phyloP scores from a whole-genome alignment of 2,113 vertebrate species.

The Ptychochromis oligacanthus region DNA sequence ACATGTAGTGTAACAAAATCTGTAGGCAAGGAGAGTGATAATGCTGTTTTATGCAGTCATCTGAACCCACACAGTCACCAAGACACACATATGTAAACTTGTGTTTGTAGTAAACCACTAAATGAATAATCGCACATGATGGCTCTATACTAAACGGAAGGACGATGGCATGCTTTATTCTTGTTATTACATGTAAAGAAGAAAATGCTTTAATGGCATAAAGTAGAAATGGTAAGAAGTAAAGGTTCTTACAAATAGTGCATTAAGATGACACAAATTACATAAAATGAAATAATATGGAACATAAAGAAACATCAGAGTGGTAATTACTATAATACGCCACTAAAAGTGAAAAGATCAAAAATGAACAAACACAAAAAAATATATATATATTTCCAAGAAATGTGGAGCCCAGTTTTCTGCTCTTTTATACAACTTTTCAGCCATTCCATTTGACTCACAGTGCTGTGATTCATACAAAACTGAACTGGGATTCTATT shows the following conservation, averaged over 20 bases:
- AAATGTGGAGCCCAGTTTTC: background rate
- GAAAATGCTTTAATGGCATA: background rate
- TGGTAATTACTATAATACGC: background rate
- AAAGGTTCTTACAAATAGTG: background rate
- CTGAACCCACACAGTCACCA: constrained; percentile 4
- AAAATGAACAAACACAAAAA: background rate
- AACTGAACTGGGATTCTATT: constrained; percentile 51
- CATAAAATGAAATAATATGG: background rate
- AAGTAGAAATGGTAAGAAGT: background rate
- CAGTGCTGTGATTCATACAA: constrained; percentile 39
- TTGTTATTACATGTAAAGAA: background rate
- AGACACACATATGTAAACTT: background rate
- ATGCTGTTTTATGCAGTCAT: constrained; percentile 8
- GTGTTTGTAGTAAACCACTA: background rate
- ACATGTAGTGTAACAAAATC: background rate
- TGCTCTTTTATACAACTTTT: background rate
- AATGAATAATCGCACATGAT: background rate
- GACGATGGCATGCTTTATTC: constrained; percentile 16
- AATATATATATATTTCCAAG: background rate
- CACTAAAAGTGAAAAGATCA: background rate
- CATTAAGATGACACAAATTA: background rate
- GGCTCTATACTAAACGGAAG: background rate
- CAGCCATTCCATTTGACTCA: background rate
- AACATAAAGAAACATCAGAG: background rate
- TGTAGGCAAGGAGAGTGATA: background rate